Percentiles rank a stretch among this genome's conserved stretches.
Evolutionary conservation across 2,888 invertebrate species (phyloP).

Genomic region (Arge pagana): DNA sequence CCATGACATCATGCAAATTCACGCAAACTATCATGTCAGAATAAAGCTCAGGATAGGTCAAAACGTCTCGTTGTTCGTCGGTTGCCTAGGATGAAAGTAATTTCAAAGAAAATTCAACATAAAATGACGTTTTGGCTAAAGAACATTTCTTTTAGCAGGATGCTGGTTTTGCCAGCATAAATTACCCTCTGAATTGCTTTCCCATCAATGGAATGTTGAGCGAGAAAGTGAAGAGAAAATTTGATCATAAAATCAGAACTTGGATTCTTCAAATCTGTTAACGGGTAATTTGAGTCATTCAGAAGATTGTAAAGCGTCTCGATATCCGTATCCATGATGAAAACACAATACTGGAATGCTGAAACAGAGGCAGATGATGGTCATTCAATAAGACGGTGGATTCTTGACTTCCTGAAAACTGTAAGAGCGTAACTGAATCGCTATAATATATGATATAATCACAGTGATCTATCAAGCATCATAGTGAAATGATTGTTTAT

Average conservation of each 20-base stretch:
- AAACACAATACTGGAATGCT: no score
- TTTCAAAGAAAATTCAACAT: neutral
- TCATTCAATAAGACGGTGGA: no score
- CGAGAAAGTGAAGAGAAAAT: slow-evolving; percentile 4
- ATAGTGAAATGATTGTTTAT: no score
- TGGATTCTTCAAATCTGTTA: slow-evolving; percentile 8
- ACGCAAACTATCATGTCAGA: slow-evolving; percentile 3
- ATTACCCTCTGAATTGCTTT: slow-evolving; percentile 7
- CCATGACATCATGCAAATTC: slow-evolving; percentile 9
- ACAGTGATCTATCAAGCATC: no score
- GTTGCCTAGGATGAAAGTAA: slow-evolving; percentile 4
- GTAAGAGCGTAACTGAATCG: no score
- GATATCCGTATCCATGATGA: slow-evolving; percentile 4
- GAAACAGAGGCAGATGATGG: no score
- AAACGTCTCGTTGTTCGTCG: slow-evolving; percentile 1
- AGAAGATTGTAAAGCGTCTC: slow-evolving; percentile 1
- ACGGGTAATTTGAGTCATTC: slow-evolving; percentile 1
- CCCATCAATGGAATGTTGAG: slow-evolving; percentile 7
- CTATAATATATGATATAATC: no score
- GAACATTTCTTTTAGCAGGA: neutral
- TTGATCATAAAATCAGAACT: slow-evolving; percentile 11
- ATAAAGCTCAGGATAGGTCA: slow-evolving; percentile 7
- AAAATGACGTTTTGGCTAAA: neutral
- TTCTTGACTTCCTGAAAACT: no score
- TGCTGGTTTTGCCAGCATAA: neutral